Evolutionary conservation across 2,888 invertebrate genomes (phyloP).

Genomic region (Brachylomia viminalis): DNA sequence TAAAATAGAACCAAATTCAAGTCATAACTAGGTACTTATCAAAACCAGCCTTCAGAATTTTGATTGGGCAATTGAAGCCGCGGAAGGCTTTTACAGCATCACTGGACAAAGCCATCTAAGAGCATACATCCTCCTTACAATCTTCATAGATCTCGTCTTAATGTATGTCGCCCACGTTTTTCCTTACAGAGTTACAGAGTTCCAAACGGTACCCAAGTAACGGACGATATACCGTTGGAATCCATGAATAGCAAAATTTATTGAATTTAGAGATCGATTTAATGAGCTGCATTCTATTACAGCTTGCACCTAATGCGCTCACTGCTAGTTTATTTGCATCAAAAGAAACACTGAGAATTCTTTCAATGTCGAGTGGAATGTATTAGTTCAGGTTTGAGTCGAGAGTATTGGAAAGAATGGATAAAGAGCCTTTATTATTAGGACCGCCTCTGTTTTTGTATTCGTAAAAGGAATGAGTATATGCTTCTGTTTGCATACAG

Average conservation of each 20-base stretch:
- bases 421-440: constrained; percentile 13
- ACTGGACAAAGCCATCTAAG: constrained; percentile 9
- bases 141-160: constrained; percentile 34
- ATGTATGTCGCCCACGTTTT: constrained; percentile 39
- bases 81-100: background rate
- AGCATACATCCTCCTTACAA: constrained; percentile 8
- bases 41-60: background rate
- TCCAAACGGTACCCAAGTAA: constrained; percentile 50
- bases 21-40: background rate
- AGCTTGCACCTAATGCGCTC: constrained; percentile 38
- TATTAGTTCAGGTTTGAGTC: constrained; percentile 23
- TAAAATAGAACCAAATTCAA: background rate
- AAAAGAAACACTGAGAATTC: constrained; percentile 44
- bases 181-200: constrained; percentile 23
- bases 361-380: constrained; percentile 29
- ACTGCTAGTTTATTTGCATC: constrained; percentile 48
- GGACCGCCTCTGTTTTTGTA: background rate
- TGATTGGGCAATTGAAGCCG: constrained; percentile 17
- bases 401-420: constrained; percentile 12
- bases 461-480: constrained; percentile 9
- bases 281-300: constrained; percentile 57
- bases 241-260: constrained; percentile 62
- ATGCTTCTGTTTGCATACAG: background rate
- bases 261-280: constrained; percentile 57
- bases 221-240: constrained; percentile 55